These are phyloP conservation scores for Solenopsis invicta DNA, from an alignment of 1,140 invertebrate species.

Conservation along the genomic window DNA sequence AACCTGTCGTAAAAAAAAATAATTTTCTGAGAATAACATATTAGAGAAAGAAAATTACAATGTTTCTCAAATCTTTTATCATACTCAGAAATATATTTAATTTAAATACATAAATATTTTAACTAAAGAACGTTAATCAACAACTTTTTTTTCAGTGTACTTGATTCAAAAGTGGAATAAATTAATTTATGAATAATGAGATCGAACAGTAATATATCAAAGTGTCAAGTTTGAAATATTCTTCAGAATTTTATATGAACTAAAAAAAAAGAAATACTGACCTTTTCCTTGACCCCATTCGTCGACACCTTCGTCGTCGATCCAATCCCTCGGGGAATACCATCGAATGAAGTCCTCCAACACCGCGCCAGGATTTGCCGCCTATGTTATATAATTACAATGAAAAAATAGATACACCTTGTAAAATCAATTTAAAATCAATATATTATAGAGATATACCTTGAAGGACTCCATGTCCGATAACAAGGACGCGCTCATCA, in stretches of 20 bases:
- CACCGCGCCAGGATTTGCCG: constrained; percentile 97
- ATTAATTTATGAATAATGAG: not conserved
- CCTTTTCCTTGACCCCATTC: constrained; percentile 87
- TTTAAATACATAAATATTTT: too few species aligned
- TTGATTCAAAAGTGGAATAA: not conserved
- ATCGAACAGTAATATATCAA: not conserved
- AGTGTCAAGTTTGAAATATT: not conserved
- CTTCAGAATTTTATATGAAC: not conserved
- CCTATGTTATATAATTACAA: constrained; percentile 85
- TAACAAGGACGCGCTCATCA: constrained; percentile 97
- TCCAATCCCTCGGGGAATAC: constrained; percentile 99
- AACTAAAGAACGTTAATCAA: too few species aligned
- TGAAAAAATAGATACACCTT: constrained; percentile 17
- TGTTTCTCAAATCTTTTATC: not conserved
- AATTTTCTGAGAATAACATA: not conserved
- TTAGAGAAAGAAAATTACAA: not conserved
- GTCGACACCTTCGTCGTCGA: constrained; percentile 88
- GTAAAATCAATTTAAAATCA: not conserved
- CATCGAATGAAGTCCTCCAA: constrained; percentile 99
- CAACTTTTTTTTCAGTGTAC: not conserved
- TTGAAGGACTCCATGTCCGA: constrained; percentile 99
- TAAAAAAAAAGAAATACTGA: constrained; percentile 56
- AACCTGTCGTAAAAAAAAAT: not conserved
- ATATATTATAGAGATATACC: constrained; percentile 83
- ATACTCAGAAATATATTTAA: too few species aligned